Evolutionary conservation across 2,797 vertebrate species (phyloP).

Genomic region (Spinibarbus caldwelli): DNA sequence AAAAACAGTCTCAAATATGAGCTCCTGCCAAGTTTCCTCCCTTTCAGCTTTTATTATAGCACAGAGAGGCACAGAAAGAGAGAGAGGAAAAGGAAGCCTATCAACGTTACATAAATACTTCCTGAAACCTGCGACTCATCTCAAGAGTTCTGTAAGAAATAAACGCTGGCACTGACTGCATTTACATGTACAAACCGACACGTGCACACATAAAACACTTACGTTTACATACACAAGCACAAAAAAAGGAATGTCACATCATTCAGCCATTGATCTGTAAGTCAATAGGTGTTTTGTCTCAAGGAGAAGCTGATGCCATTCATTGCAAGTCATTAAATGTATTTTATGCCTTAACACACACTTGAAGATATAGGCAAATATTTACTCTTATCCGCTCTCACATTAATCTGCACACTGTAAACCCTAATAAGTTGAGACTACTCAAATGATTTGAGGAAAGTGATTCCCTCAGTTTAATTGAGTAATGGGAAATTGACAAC

Average conservation of each 20-base stretch:
- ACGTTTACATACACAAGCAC: background rate
- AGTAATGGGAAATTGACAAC: no score
- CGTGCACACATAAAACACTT: background rate
- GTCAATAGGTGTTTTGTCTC: background rate
- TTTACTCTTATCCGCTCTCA: constrained; percentile 19
- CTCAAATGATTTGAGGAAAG: no score
- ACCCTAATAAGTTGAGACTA: no score
- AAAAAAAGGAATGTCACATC: background rate
- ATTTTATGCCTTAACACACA: constrained; percentile 11
- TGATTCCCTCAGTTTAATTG: no score
- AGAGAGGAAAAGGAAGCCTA: background rate
- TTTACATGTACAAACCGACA: constrained; percentile 7
- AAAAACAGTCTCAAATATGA: constrained; percentile 25
- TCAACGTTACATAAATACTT: background rate
- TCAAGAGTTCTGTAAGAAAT: background rate
- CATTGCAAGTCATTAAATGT: constrained; percentile 16
- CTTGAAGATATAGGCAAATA: constrained; percentile 30
- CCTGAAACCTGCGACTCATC: background rate
- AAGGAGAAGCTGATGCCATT: background rate
- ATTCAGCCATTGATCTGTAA: background rate
- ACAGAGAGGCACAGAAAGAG: constrained; percentile 14
- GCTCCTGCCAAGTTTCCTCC: constrained; percentile 39
- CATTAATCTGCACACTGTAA: constrained; percentile 40
- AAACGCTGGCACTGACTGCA: background rate
- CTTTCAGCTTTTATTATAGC: constrained; percentile 43